Conservation (phyloP, 2,113 vertebrate species). For the Octodon degus region DNA sequence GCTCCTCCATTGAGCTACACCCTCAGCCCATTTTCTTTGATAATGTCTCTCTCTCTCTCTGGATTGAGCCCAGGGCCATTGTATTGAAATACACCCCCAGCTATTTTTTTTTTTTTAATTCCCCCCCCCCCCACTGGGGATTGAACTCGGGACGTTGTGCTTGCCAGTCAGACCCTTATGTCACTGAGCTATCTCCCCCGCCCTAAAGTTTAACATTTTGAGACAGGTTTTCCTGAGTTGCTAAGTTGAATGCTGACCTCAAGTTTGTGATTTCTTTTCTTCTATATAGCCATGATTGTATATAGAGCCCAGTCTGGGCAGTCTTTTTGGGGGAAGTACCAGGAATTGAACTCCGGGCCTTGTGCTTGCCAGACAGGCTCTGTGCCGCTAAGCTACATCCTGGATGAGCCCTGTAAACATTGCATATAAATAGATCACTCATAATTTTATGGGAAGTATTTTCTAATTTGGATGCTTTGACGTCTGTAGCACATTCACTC, state of each 20-base stretch:
- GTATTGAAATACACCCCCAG: not conserved
- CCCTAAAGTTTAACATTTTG: not conserved
- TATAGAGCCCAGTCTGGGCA: not conserved
- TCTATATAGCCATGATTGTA: not conserved
- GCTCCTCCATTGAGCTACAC: not conserved
- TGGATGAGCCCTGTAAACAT: not conserved
- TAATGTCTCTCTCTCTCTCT: not conserved
- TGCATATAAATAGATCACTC: not conserved
- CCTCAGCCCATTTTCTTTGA: not conserved
- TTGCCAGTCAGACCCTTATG: too few species aligned
- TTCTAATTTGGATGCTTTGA: slow-evolving; percentile 36
- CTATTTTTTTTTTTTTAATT: too few species aligned
- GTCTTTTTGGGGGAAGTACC: too few species aligned
- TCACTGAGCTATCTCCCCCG: too few species aligned
- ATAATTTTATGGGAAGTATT: not conserved
- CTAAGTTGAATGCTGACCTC: not conserved
- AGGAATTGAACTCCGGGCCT: too few species aligned
- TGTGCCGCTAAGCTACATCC: too few species aligned
- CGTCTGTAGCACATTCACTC: not conserved
- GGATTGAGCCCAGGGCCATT: not conserved
- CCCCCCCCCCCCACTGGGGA: too few species aligned
- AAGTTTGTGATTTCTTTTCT: not conserved
- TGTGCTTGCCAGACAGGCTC: too few species aligned
- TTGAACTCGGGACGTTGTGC: too few species aligned
- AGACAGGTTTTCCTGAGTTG: not conserved